Evolutionary conservation across 2,797 vertebrate genomes (phyloP).

Genomic region (Luscinia luscinia): DNA sequence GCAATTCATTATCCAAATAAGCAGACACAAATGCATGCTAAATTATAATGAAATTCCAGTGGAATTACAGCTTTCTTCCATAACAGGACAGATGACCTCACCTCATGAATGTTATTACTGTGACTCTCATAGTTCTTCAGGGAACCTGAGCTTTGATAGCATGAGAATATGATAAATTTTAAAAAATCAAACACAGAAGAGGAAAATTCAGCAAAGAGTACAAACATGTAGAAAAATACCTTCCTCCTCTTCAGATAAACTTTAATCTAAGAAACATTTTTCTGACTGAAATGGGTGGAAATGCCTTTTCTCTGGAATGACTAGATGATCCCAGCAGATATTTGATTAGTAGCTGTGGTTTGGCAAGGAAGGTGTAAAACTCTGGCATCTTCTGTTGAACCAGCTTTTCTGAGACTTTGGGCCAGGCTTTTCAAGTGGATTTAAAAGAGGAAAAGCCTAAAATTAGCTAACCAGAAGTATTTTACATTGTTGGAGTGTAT

Average conservation of each 20-base stretch:
- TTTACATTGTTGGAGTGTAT: not conserved
- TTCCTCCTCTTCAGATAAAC: not conserved
- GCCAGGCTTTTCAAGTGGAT: not conserved
- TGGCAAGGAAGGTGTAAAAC: not conserved
- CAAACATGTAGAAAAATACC: not conserved
- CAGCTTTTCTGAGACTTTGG: not conserved
- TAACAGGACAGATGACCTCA: constrained; percentile 53
- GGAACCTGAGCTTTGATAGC: not conserved
- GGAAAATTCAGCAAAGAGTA: not conserved
- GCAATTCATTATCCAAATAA: constrained; percentile 64
- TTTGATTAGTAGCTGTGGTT: not conserved
- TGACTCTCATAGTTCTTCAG: not conserved
- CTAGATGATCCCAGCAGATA: not conserved
- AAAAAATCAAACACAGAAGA: not conserved
- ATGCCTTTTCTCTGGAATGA: not conserved
- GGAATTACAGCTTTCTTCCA: constrained; percentile 30
- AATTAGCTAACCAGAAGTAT: not conserved
- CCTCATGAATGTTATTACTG: not conserved
- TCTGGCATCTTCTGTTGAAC: not conserved
- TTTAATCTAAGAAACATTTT: not conserved
- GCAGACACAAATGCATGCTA: constrained; percentile 50
- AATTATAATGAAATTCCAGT: constrained; percentile 67
- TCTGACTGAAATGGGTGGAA: not conserved
- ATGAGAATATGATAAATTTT: not conserved
- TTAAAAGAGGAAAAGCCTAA: not conserved